Evolutionary conservation across 1,140 invertebrate species (phyloP).

Genomic region (Chironomus tepperi): DNA sequence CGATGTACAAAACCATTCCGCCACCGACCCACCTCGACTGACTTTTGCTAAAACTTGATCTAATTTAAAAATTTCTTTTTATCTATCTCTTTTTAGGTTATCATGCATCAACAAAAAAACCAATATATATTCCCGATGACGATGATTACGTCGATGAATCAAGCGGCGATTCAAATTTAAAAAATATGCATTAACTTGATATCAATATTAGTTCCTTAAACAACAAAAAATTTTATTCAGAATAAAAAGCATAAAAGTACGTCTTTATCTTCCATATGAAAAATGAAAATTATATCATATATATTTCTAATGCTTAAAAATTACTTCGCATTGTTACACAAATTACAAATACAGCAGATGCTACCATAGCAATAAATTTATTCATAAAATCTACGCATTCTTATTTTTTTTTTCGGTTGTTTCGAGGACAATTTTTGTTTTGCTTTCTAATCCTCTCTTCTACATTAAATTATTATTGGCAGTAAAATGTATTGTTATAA

Average conservation of each 20-base stretch:
- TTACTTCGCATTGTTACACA: background rate
- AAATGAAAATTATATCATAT: background rate
- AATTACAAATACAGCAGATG: conserved; percentile 8
- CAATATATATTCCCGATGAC: background rate
- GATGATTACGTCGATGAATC: background rate
- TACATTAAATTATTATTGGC: background rate
- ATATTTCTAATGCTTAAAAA: background rate
- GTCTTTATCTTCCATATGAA: background rate
- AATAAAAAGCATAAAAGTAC: background rate
- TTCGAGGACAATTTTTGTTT: background rate
- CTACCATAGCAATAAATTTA: conserved; percentile 1
- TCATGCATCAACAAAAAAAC: background rate
- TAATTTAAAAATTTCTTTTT: too few species aligned
- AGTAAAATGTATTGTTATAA: background rate
- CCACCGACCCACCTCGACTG: too few species aligned
- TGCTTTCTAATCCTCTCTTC: background rate
- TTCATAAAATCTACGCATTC: conserved; percentile 13
- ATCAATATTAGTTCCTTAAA: background rate
- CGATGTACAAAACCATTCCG: too few species aligned
- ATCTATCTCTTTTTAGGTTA: too few species aligned
- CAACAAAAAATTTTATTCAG: background rate
- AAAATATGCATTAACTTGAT: too few species aligned
- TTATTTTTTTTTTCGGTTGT: background rate
- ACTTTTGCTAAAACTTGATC: too few species aligned
- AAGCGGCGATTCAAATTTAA: background rate